Conservation (phyloP, 2,797 vertebrate genomes). For the Aythya fuligula region DNA sequence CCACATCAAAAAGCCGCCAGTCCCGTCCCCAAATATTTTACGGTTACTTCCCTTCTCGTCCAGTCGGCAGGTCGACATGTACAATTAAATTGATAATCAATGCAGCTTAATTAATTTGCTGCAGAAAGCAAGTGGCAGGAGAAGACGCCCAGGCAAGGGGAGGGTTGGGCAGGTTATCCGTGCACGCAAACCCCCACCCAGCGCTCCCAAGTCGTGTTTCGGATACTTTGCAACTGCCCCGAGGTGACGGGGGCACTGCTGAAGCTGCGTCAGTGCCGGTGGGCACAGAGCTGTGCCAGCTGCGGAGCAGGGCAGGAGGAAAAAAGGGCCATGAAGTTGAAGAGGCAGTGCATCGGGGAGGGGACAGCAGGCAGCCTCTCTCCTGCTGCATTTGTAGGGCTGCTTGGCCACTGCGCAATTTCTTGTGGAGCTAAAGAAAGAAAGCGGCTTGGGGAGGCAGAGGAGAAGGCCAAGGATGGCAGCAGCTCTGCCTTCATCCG, state of each 20-base stretch:
- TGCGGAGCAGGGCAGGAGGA: not conserved
- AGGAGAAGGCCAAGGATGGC: constrained; percentile 31
- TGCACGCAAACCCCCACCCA: too few species aligned
- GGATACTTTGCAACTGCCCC: constrained; percentile 12
- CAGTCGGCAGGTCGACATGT: constrained; percentile 12
- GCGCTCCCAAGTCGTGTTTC: constrained; percentile 19
- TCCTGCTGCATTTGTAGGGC: constrained; percentile 36
- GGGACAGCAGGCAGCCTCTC: not conserved
- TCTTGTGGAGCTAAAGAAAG: constrained; percentile 24
- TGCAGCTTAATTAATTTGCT: constrained; percentile 74
- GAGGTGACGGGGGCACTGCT: not conserved
- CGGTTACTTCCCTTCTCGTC: not conserved
- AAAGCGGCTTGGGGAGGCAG: not conserved
- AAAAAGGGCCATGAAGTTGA: constrained; percentile 6
- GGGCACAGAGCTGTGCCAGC: constrained; percentile 55
- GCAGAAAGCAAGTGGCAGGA: constrained; percentile 37
- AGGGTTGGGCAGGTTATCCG: not conserved
- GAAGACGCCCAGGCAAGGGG: not conserved
- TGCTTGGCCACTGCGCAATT: constrained; percentile 58
- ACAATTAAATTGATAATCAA: constrained; percentile 74
- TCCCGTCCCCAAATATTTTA: not conserved
- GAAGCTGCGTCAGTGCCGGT: constrained; percentile 62
- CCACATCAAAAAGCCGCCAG: not conserved
- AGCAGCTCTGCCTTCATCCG: not conserved
- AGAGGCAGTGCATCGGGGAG: not conserved